Percentiles rank a stretch among this genome's conserved stretches.
These are phyloP conservation scores for Galemys pyrenaicus DNA, from an alignment of 2,113 vertebrate genomes.

Conservation along the genomic window DNA sequence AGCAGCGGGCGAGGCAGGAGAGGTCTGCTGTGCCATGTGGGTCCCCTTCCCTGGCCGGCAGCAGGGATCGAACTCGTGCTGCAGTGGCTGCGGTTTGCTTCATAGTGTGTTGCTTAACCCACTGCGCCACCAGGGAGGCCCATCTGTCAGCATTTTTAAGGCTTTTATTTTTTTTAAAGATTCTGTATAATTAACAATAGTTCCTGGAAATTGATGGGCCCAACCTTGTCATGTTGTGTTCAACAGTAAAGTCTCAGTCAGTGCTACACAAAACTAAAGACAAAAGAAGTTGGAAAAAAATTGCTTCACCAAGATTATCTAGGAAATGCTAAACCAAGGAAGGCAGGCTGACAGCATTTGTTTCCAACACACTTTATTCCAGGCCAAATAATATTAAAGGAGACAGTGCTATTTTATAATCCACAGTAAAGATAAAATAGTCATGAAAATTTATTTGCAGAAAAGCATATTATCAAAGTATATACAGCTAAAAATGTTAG, in stretches of 20 bases:
- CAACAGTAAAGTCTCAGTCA: neutral
- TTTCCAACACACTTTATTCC: constrained; percentile 46
- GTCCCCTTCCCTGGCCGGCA: neutral
- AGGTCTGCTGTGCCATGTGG: too few relatives aligned
- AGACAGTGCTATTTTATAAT: constrained; percentile 56
- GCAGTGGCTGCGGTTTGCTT: too few relatives aligned
- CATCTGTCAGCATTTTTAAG: too few relatives aligned
- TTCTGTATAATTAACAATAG: neutral
- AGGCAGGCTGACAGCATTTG: neutral
- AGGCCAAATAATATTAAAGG: constrained; percentile 44
- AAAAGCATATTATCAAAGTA: constrained; percentile 68
- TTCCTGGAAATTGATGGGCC: neutral
- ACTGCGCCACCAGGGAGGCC: too few relatives aligned
- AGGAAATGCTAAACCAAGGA: neutral
- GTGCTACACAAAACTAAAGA: neutral
- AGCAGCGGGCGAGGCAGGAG: too few relatives aligned
- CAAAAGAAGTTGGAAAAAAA: neutral
- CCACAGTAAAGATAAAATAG: constrained; percentile 34
- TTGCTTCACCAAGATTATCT: neutral
- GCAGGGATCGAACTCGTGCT: too few relatives aligned
- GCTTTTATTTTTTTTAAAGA: neutral
- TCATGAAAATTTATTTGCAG: constrained; percentile 71
- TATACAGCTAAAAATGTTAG: constrained; percentile 64
- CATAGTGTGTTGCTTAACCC: too few relatives aligned
- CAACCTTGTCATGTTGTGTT: neutral